Evolutionary conservation across 2,113 vertebrate species (phyloP).

Genomic region (Muntiacus muntjak): DNA sequence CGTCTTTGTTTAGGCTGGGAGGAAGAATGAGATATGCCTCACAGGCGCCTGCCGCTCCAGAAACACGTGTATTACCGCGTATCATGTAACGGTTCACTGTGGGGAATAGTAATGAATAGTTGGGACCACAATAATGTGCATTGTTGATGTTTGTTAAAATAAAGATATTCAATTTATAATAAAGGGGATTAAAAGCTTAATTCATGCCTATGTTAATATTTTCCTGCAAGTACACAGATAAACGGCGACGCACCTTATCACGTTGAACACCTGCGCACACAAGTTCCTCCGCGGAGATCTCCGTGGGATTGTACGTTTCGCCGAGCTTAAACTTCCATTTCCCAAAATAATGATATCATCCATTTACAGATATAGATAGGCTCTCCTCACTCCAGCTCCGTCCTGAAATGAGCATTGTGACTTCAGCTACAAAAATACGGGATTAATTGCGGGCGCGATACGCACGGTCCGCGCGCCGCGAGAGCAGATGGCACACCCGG

Average conservation of each 20-base stretch:
- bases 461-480: conserved; percentile 53
- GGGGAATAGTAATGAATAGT: conserved; percentile 87
- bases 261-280: conserved; percentile 88
- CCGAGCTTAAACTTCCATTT: conserved; percentile 89
- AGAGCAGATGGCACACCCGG: conserved; percentile 50
- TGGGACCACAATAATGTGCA: conserved; percentile 83
- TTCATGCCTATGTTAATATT: conserved; percentile 95
- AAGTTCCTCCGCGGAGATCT: conserved; percentile 88
- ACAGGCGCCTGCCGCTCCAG: conserved; percentile 81
- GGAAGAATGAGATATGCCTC: conserved; percentile 75
- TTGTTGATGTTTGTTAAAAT: conserved; percentile 93
- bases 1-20: conserved; percentile 75
- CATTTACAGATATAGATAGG: conserved; percentile 89
- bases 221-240: conserved; percentile 91
- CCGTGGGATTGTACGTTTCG: conserved; percentile 85
- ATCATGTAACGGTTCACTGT: conserved; percentile 86
- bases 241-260: conserved; percentile 91
- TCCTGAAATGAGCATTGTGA: conserved; percentile 80
- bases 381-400: conserved; percentile 78
- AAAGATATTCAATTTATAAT: conserved; percentile 95
- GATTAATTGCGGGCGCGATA: conserved; percentile 81
- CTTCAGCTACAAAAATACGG: conserved; percentile 75
- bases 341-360: conserved; percentile 91
- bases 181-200: conserved; percentile 94
- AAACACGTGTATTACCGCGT: conserved; percentile 84